A percentile compares a stretch with the other conserved stretches of the same genome.
These are phyloP conservation scores for Engystomops pustulosus DNA, from an alignment of 2,113 vertebrate genomes.

Conservation along the genomic window DNA sequence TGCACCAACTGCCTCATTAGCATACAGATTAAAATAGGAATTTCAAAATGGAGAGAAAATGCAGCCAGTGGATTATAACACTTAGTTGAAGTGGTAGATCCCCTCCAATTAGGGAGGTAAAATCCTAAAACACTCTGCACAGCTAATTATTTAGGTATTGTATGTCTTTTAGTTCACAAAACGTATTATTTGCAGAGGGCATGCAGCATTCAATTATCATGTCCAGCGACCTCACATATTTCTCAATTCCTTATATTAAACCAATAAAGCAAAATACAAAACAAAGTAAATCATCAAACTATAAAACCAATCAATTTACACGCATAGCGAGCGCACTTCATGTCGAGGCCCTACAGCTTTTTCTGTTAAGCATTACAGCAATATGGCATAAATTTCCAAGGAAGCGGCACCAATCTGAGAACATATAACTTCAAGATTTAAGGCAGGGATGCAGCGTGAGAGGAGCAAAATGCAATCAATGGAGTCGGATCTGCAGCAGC, in stretches of 20 bases:
- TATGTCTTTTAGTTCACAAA: no score
- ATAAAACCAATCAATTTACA: not conserved
- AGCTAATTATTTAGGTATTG: no score
- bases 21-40: no score
- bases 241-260: not conserved
- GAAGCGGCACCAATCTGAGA: not conserved
- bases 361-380: constrained; percentile 10
- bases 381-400: constrained; percentile 6
- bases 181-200: no score
- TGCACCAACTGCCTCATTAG: no score
- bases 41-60: no score
- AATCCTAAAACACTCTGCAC: no score
- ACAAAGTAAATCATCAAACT: not conserved
- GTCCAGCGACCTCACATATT: not conserved
- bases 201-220: not conserved
- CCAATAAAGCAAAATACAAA: not conserved
- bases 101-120: no score
- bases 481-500: not conserved
- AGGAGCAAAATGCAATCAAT: constrained; percentile 12
- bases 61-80: no score
- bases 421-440: not conserved
- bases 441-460: not conserved
- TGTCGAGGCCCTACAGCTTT: not conserved
- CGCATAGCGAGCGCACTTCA: not conserved
- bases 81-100: no score